Conservation (phyloP, 2,113 vertebrate species). For the Maccullochella peelii region DNA sequence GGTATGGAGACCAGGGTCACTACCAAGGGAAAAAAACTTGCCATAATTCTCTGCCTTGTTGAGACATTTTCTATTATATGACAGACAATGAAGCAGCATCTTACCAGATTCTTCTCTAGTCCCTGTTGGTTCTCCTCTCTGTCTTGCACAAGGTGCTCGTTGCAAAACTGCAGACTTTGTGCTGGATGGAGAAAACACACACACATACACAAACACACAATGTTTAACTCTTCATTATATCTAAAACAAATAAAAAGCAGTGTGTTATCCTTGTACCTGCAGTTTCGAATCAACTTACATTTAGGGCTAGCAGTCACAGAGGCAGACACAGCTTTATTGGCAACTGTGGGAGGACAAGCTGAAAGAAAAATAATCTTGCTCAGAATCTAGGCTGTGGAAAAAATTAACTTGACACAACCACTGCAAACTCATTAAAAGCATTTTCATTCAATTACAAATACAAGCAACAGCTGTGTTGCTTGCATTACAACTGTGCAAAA, state of each 20-base stretch:
- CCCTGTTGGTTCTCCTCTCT: constrained; percentile 31
- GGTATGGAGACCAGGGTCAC: neutral
- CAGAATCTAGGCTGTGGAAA: neutral
- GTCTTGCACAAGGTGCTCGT: constrained; percentile 54
- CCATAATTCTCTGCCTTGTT: neutral
- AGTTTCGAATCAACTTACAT: constrained; percentile 65
- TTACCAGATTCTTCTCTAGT: constrained; percentile 75
- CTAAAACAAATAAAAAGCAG: neutral
- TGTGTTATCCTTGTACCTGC: neutral
- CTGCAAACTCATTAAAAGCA: neutral
- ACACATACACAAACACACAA: constrained; percentile 9
- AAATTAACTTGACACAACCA: neutral
- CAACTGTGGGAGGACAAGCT: constrained; percentile 55
- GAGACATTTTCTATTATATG: neutral
- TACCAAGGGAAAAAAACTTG: neutral
- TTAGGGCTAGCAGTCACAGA: constrained; percentile 35
- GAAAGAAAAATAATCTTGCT: constrained; percentile 1
- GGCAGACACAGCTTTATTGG: constrained; percentile 71
- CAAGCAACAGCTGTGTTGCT: neutral
- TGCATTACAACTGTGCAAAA: neutral
- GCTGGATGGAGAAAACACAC: constrained; percentile 52
- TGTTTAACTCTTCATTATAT: neutral
- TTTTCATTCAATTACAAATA: neutral
- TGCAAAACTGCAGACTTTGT: constrained; percentile 55
- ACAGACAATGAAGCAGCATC: neutral